Evolutionary conservation across 2,888 invertebrate genomes (phyloP).

Genomic region (Bimastos eiseni): DNA sequence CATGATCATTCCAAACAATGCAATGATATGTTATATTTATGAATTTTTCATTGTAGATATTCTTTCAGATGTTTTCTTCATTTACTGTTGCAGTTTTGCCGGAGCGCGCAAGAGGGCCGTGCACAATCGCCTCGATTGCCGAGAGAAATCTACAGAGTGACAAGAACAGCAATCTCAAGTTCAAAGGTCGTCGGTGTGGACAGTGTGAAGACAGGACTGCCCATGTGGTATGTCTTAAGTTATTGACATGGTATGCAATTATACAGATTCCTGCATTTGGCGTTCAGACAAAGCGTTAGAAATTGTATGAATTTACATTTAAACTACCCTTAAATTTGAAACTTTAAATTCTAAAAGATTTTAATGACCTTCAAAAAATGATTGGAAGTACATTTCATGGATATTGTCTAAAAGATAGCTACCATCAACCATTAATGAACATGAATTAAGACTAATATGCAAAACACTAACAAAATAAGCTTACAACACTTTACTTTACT

Average conservation of each 20-base stretch:
- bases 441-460: too few species aligned
- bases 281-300: not conserved
- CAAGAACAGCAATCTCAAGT: constrained; percentile 26
- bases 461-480: too few species aligned
- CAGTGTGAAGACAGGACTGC: constrained; percentile 61
- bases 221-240: constrained; percentile 52
- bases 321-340: not conserved
- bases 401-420: too few species aligned
- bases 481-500: too few species aligned
- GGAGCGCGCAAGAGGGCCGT: constrained; percentile 48
- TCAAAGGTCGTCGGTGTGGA: constrained; percentile 58
- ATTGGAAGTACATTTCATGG: too few species aligned
- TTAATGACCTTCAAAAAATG: too few species aligned
- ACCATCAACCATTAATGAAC: too few species aligned
- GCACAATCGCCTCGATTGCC: constrained; percentile 56
- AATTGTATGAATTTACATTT: not conserved
- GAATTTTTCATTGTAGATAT: not conserved
- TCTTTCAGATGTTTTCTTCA: not conserved
- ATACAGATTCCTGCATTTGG: not conserved
- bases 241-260: not conserved
- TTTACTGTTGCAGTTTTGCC: constrained; percentile 28
- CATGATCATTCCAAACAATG: not conserved
- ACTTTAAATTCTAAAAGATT: too few species aligned
- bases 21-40: not conserved
- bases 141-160: constrained; percentile 43